Percentiles rank a stretch among this genome's conserved stretches.
Evolutionary conservation across 2,113 vertebrate genomes (phyloP).

Genomic region (Natator depressus): DNA sequence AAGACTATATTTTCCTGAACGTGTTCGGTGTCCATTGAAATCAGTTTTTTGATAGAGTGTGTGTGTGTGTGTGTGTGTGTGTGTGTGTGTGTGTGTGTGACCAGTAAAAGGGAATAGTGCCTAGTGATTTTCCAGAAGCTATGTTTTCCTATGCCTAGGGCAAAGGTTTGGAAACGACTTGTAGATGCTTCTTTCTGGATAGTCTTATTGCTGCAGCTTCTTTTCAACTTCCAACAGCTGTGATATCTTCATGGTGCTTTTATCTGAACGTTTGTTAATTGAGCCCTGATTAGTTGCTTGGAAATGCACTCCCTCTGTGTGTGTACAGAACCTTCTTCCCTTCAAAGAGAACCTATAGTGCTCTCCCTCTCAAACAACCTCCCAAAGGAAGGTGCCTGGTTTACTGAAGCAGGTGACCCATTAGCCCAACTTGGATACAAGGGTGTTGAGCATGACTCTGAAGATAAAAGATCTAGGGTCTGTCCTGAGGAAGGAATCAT

Average conservation of each 20-base stretch:
- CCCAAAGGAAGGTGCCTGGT: background rate
- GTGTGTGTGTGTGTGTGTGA: background rate
- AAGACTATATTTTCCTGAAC: too few species aligned
- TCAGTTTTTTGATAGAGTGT: too few species aligned
- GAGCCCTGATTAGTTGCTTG: background rate
- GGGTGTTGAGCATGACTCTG: background rate
- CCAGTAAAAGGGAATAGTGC: background rate
- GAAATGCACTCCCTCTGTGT: background rate
- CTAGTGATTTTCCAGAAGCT: background rate
- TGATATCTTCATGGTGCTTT: background rate
- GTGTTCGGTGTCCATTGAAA: too few species aligned
- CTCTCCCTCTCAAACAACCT: background rate
- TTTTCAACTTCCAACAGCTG: background rate
- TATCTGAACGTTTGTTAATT: background rate
- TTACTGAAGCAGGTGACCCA: too few species aligned
- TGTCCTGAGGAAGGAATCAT: background rate
- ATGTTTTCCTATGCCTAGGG: rapidly evolving
- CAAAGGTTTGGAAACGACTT: background rate
- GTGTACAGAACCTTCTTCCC: background rate
- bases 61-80: background rate
- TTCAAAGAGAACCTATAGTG: background rate
- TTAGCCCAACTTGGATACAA: too few species aligned
- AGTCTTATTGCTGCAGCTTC: background rate
- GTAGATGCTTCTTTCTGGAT: background rate
- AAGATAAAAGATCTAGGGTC: background rate